Evolutionary conservation across 2,888 invertebrate genomes (phyloP).

Genomic region (Abscondita cerata): DNA sequence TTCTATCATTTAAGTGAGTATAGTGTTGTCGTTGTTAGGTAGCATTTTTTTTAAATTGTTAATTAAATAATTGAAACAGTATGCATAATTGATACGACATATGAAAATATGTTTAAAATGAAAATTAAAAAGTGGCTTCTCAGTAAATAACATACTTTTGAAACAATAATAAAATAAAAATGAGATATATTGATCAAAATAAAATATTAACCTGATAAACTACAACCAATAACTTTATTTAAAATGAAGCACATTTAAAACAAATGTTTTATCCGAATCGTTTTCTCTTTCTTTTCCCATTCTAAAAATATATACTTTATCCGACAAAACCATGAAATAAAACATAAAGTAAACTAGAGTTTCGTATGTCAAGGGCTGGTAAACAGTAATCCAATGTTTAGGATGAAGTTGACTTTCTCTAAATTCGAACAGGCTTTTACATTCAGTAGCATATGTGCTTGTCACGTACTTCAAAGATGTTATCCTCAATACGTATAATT

Average conservation of each 20-base stretch:
- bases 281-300: background rate
- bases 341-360: constrained; percentile 31
- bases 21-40: too few relatives aligned
- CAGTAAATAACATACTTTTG: too few relatives aligned
- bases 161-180: too few relatives aligned
- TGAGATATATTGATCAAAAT: too few relatives aligned
- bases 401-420: constrained; percentile 25
- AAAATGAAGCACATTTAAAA: constrained; percentile 1
- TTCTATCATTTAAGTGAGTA: too few relatives aligned
- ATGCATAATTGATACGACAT: too few relatives aligned
- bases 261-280: background rate
- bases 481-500: constrained; percentile 27
- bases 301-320: constrained; percentile 19
- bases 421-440: background rate
- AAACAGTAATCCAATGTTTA: constrained; percentile 43
- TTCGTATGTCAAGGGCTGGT: constrained; percentile 40
- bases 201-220: too few relatives aligned
- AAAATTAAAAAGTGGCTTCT: too few relatives aligned
- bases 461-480: constrained; percentile 40
- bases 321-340: constrained; percentile 21
- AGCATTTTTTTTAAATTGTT: too few relatives aligned
- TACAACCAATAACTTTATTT: too few relatives aligned
- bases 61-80: too few relatives aligned
- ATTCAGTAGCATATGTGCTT: constrained; percentile 39
- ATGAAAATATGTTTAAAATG: too few relatives aligned